Conservation (phyloP, 2,888 invertebrate species). For the Caradrina kadenii region DNA sequence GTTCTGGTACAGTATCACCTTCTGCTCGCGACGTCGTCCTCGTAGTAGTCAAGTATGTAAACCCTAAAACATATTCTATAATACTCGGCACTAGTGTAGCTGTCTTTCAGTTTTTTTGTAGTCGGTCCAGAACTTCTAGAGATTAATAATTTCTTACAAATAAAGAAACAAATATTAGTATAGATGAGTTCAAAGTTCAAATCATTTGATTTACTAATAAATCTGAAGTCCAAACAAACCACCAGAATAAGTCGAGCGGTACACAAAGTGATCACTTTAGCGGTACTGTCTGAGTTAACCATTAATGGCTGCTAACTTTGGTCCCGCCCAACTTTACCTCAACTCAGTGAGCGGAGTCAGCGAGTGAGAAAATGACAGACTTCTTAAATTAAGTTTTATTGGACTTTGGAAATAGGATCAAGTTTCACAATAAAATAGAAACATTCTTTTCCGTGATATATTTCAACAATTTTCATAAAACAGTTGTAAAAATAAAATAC, state of each 20-base stretch:
- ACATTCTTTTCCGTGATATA: background rate
- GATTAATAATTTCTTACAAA: too few relatives aligned
- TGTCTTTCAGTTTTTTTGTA: too few relatives aligned
- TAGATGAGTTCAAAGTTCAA: too few relatives aligned
- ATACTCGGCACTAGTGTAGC: too few relatives aligned
- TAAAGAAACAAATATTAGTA: too few relatives aligned
- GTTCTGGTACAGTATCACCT: too few relatives aligned
- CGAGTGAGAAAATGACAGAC: conserved; percentile 13
- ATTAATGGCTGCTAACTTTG: conserved; percentile 12
- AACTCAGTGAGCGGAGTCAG: conserved; percentile 5
- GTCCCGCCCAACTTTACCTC: conserved; percentile 1
- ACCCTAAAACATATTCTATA: too few relatives aligned
- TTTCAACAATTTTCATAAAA: background rate
- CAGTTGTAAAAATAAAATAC: background rate
- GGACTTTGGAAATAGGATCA: background rate
- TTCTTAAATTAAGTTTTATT: background rate
- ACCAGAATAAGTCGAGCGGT: background rate
- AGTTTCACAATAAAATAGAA: background rate
- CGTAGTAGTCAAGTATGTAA: too few relatives aligned
- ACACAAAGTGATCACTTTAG: background rate
- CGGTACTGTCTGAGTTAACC: background rate
- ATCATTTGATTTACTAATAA: too few relatives aligned
- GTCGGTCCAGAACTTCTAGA: too few relatives aligned
- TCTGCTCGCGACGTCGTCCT: too few relatives aligned
- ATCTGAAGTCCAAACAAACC: background rate